These are phyloP conservation scores for Scalopus aquaticus DNA, from an alignment of 2,113 vertebrate species.

Conservation along the genomic window DNA sequence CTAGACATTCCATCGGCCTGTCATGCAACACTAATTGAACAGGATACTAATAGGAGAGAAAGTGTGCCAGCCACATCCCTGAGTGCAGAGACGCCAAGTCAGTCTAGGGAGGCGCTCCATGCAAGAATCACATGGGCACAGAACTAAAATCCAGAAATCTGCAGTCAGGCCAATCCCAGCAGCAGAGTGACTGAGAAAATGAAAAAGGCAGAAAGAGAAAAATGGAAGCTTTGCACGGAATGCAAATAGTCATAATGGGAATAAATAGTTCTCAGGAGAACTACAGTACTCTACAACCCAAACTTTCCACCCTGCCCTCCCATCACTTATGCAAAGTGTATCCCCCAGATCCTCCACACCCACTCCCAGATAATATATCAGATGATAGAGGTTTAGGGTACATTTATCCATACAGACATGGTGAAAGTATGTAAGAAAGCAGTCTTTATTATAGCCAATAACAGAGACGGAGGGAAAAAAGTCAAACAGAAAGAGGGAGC, in stretches of 20 bases:
- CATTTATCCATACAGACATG: not conserved
- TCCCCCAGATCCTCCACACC: fast-evolving
- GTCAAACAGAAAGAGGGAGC: not conserved
- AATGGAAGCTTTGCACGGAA: not conserved
- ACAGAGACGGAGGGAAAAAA: constrained; percentile 18
- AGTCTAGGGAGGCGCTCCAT: constrained; percentile 7
- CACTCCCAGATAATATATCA: not conserved
- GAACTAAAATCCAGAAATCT: constrained; percentile 46
- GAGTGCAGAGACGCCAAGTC: constrained; percentile 53
- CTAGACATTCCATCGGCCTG: constrained; percentile 65
- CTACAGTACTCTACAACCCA: not conserved
- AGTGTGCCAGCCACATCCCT: constrained; percentile 54
- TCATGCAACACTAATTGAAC: constrained; percentile 81
- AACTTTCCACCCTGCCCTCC: not conserved
- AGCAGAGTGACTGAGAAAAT: constrained; percentile 29
- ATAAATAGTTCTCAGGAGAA: constrained; percentile 46
- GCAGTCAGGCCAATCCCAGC: not conserved
- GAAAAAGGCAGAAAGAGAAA: constrained; percentile 52
- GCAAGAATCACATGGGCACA: constrained; percentile 48
- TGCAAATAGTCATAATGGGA: not conserved
- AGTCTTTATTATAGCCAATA: not conserved
- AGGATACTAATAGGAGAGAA: constrained; percentile 77
- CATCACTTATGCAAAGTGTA: not conserved
- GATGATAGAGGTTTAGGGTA: not conserved
- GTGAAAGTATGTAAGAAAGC: not conserved